phyloP scores from a whole-genome alignment of 2,888 invertebrate genomes.

The Epiblema foenella region DNA sequence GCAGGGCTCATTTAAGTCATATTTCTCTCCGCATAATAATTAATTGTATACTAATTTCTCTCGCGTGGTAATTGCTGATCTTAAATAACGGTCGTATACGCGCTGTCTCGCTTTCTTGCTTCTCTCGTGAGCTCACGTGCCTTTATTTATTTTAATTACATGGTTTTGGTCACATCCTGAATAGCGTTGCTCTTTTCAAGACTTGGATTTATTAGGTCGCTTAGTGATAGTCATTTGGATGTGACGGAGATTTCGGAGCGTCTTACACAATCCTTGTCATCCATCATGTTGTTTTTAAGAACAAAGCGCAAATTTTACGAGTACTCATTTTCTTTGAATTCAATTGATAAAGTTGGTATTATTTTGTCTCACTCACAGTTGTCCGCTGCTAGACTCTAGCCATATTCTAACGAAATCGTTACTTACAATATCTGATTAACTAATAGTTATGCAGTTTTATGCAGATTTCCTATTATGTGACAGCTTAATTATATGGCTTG shows the following conservation, averaged over 20 bases:
- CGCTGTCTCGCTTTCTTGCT: conserved; percentile 72
- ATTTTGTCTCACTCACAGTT: background rate
- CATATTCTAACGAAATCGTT: background rate
- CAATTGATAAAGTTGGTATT: conserved; percentile 3
- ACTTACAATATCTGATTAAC: background rate
- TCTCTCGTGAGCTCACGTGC: conserved; percentile 52
- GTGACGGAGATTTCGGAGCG: conserved; percentile 1
- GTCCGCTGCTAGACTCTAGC: background rate
- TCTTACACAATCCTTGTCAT: conserved; percentile 20
- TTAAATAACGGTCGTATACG: conserved; percentile 54
- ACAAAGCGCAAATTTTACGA: background rate
- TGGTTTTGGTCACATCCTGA: conserved; percentile 28
- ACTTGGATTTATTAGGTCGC: conserved; percentile 23
- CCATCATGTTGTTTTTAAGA: conserved; percentile 19
- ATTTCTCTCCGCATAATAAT: conserved; percentile 18
- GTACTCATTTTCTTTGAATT: conserved; percentile 12
- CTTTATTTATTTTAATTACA: conserved; percentile 44
- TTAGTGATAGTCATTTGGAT: conserved; percentile 16
- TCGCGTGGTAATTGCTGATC: conserved; percentile 54
- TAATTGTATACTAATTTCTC: conserved; percentile 51
- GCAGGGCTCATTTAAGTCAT: conserved; percentile 7
- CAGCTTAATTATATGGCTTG: background rate
- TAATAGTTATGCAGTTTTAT: background rate
- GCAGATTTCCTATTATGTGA: background rate
- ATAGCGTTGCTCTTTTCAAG: conserved; percentile 19